Base-by-base conservation (phyloP, 2,888 invertebrate species). In the Trimorus sp. region DNA sequence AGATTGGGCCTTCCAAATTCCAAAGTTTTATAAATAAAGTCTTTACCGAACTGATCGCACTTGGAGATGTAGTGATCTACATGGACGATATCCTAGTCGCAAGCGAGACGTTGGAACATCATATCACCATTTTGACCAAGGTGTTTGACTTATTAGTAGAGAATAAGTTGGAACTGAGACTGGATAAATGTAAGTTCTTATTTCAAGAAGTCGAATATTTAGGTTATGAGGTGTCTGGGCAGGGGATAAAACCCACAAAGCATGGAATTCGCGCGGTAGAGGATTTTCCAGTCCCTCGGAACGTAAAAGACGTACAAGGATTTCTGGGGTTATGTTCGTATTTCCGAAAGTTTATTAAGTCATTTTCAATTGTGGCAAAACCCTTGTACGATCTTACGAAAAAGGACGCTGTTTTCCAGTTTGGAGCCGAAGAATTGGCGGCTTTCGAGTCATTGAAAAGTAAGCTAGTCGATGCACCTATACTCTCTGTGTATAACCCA, bases 1-100 rank as follows among this genome's bases (percentile, higher is more conserved):
- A 77, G 37, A 40, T 70, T 15, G 65, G 58, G 0, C 77, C 77
- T 0, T 6, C 48, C 36, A n/a, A 49, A 37, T 77, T 77, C 38
- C 77, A 77, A 58, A 56, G 49, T n/a, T 51, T 38, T n/a, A 45
- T 77, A 3, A 77, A 65, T 51, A 37, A 49, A 12, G 15, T 58
- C 7, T 70, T 77, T 6, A 42, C 40, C 42, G 59, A 70, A 11
- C 58, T 77, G n/a, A 58, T 70, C 5, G 65, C 36, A 6, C 7
- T n/a, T 7, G 56, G 56, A 7, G 7, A 56, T 6, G 15, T 56
- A 37, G 36, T 56, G 5, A 56, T 37, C 37, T 56, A 56, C 16
- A 56, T 56, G 56, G 56, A 56, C 15, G 56, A 56, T 7, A 37
- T 56, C 37, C 7, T 62, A n/a, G n/a, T 62, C 6, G 45, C 48